A percentile compares a stretch with the other conserved stretches of the same genome.
These are phyloP conservation scores for Drosophila ambigua DNA, from an alignment of 1,140 invertebrate species.

Conservation along the genomic window DNA sequence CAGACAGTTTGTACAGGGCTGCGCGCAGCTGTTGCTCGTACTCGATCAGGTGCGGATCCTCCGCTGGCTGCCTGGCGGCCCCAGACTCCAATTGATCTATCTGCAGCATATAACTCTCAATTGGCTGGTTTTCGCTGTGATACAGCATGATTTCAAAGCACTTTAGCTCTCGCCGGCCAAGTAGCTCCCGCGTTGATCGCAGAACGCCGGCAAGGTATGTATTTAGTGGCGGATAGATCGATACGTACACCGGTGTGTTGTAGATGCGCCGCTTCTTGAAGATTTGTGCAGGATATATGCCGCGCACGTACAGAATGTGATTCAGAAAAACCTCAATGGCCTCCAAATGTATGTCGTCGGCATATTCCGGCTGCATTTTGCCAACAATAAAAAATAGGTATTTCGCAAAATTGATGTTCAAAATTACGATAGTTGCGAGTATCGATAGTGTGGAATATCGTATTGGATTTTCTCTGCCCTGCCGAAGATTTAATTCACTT, in stretches of 20 bases:
- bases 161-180: conserved; percentile 35
- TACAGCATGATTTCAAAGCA: conserved; percentile 64
- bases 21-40: conserved; percentile 71
- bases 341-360: conserved; percentile 62
- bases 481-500: too few species aligned
- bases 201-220: conserved; percentile 64
- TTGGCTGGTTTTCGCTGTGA: conserved; percentile 29
- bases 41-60: conserved; percentile 57
- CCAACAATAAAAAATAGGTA: conserved; percentile 1
- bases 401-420: too few species aligned
- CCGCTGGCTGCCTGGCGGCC: not conserved
- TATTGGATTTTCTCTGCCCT: too few species aligned
- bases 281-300: conserved; percentile 73
- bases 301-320: conserved; percentile 72
- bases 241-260: conserved; percentile 69
- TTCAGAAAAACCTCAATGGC: conserved; percentile 75
- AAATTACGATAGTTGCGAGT: too few species aligned
- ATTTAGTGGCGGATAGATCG: conserved; percentile 71
- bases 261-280: conserved; percentile 73
- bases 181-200: conserved; percentile 48
- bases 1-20: conserved; percentile 59
- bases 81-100: conserved; percentile 10
- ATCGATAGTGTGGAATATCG: too few species aligned
- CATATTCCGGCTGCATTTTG: conserved; percentile 52
- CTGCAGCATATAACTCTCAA: conserved; percentile 59